Evolutionary conservation across 2,797 vertebrate species (phyloP).

Genomic region (Sebastes aleutianus): DNA sequence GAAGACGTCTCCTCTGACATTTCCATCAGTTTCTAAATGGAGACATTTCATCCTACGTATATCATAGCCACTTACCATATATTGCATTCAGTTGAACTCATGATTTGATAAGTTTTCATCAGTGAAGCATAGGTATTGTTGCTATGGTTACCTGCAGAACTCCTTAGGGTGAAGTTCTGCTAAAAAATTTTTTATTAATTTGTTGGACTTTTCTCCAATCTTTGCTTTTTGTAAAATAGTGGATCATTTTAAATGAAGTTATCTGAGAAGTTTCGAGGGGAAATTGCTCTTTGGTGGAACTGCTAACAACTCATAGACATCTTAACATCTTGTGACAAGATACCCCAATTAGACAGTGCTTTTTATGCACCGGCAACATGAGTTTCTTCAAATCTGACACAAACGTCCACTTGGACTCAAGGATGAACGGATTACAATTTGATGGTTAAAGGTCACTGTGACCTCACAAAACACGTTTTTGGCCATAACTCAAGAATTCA

Average conservation of each 20-base stretch:
- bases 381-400: too few relatives aligned
- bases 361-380: too few relatives aligned
- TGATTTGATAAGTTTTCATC: background rate
- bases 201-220: background rate
- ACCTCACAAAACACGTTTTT: too few relatives aligned
- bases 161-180: background rate
- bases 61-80: background rate
- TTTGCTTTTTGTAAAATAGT: background rate
- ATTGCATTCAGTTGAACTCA: background rate
- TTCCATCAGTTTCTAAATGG: background rate
- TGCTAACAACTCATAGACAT: background rate
- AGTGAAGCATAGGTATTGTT: background rate
- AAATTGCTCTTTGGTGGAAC: background rate
- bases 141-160: background rate
- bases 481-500: too few relatives aligned
- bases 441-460: too few relatives aligned
- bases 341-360: background rate
- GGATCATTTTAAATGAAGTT: background rate
- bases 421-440: too few relatives aligned
- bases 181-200: background rate
- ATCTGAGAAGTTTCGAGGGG: background rate
- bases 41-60: background rate
- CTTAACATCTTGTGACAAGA: background rate
- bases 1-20: background rate
- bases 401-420: too few relatives aligned